Evolutionary conservation across 2,797 vertebrate genomes (phyloP).

Genomic region (Melanotaenia trifasciata): DNA sequence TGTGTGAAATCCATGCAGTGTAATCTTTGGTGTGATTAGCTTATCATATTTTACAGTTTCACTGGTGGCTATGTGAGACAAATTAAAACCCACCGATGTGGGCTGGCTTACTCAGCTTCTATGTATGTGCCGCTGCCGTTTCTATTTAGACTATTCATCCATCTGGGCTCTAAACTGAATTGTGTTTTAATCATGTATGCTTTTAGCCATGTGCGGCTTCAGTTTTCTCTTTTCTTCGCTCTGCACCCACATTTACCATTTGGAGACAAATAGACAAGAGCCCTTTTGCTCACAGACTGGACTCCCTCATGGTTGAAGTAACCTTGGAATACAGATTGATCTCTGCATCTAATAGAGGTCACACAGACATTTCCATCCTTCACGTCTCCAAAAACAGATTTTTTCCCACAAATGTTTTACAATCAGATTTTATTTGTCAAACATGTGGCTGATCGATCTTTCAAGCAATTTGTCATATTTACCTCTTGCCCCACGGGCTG

Average conservation of each 20-base stretch:
- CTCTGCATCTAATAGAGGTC: conserved; percentile 64
- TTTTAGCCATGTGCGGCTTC: conserved; percentile 76
- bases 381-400: conserved; percentile 28
- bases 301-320: conserved; percentile 43
- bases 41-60: conserved; percentile 22
- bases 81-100: conserved; percentile 44
- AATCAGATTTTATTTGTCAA: conserved; percentile 69
- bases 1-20: conserved; percentile 21
- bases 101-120: conserved; percentile 46
- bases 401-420: conserved; percentile 51
- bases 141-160: conserved; percentile 71
- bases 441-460: conserved; percentile 43
- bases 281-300: conserved; percentile 36
- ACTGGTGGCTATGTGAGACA: conserved; percentile 20
- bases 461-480: conserved; percentile 60
- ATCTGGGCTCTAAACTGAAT: conserved; percentile 73
- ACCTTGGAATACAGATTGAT: conserved; percentile 66
- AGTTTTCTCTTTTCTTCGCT: conserved; percentile 57
- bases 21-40: conserved; percentile 34
- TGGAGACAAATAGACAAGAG: conserved; percentile 47
- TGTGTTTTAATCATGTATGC: conserved; percentile 78
- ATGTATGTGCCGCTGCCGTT: conserved; percentile 68
- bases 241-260: conserved; percentile 56
- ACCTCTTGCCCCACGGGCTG: conserved; percentile 28
- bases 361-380: conserved; percentile 57